Base-by-base conservation (phyloP, 2,113 vertebrate genomes). In the Sinocyclocheilus anshuiensis region DNA sequence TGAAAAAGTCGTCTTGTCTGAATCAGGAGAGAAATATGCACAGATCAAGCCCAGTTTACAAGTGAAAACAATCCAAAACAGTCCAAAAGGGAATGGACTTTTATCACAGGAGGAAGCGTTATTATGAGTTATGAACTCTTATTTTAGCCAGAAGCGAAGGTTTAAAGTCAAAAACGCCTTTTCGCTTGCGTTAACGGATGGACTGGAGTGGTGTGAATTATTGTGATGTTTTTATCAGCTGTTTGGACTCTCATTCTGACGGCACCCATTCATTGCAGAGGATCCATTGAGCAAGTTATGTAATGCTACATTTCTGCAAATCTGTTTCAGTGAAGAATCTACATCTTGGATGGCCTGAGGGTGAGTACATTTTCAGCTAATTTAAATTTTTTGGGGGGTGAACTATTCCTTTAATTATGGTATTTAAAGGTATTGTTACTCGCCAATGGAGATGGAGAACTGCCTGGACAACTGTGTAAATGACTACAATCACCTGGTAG, bases 401-500 rank as follows among this genome's bases (percentile, higher is more conserved):
- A 22, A 59, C 55, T 59, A 59, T 22, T 9, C 20, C 7, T 57
- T 57, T 22, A 57, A 57, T 55, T 18, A 13, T 53, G 50, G 50
- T 53, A 18, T 55, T 55, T 55, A 55, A 55, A 6, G 5, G 53
- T 18, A 55, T 18, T 55, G 1, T 36, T 71, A 71, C 33, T 71
- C 1, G 9, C 33, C 67, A 20, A 1, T 71, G 15, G 0, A 71
- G 29, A 36, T 10, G 67, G 7, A 3, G 29, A 36, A 20, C 18
- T 42, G 36, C 36, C 9, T 74, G 71, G 2, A 42, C 71, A 42
- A 6, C 1, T 53, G 29, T 26, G 16, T 24, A 45, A 18, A n/a
- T 33, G 10, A 29, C 39, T 76, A 50, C n/a, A 67, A n/a, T 65
- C 87, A 99, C 98, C 97, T 96, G 96, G 84, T 99, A 99, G 42